Evolutionary conservation across 2,113 vertebrate genomes (phyloP).

Genomic region (Triplophysa dalaica): DNA sequence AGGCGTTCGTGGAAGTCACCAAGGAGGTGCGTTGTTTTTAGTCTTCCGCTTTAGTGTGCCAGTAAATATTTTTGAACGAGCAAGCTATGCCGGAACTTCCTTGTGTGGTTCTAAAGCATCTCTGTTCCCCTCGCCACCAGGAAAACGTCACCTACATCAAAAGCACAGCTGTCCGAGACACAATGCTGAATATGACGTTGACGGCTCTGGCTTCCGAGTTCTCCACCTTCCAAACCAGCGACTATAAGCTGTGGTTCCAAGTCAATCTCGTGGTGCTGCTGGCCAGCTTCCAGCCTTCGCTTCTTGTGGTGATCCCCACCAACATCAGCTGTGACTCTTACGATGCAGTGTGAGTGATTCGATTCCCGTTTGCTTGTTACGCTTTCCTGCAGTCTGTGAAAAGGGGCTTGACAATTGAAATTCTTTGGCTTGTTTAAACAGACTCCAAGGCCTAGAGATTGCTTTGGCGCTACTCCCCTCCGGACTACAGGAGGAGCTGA

Average conservation of each 20-base stretch:
- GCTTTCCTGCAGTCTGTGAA: too few relatives aligned
- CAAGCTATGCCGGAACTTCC: too few relatives aligned
- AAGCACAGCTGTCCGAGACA: background rate
- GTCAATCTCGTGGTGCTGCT: constrained; percentile 52
- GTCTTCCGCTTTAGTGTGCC: too few relatives aligned
- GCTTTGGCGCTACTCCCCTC: constrained; percentile 1
- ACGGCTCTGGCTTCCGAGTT: constrained; percentile 52
- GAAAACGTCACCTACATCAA: too few relatives aligned
- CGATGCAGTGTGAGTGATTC: constrained; percentile 54
- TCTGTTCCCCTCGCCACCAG: too few relatives aligned
- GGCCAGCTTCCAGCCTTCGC: constrained; percentile 50
- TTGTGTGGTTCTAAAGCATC: too few relatives aligned
- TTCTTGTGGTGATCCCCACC: background rate
- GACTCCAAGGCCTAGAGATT: background rate
- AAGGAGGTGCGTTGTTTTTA: too few relatives aligned
- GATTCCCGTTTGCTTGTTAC: constrained; percentile 10
- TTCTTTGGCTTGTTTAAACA: background rate
- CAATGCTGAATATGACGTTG: constrained; percentile 57
- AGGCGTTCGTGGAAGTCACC: too few relatives aligned
- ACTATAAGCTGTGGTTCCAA: constrained; percentile 59
- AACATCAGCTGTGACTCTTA: constrained; percentile 61
- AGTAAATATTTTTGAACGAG: too few relatives aligned
- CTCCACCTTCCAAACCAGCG: constrained; percentile 40
- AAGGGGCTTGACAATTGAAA: too few relatives aligned
- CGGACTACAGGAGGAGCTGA: background rate